Percentiles rank a stretch among this genome's conserved stretches.
Evolutionary conservation across 2,113 vertebrate species (phyloP).

Genomic region (Ailurus styani): DNA sequence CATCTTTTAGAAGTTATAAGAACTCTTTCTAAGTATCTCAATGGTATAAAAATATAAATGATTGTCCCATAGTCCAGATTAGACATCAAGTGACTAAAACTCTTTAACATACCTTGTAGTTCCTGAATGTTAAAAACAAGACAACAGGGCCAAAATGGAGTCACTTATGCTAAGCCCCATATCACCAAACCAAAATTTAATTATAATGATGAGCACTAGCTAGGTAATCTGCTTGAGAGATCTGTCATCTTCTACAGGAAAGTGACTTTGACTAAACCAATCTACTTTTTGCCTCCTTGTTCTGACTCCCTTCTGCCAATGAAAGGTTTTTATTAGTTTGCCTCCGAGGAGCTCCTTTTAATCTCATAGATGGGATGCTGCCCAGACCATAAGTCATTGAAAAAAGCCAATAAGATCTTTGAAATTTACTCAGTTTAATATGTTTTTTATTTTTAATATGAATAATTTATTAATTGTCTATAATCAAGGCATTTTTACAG

Average conservation of each 20-base stretch:
- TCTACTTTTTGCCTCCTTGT: background rate
- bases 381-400: background rate
- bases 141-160: background rate
- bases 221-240: background rate
- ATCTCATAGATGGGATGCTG: background rate
- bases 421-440: background rate
- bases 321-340: background rate
- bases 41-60: background rate
- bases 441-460: background rate
- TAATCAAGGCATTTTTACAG: background rate
- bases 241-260: background rate
- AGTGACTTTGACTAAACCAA: background rate
- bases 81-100: background rate
- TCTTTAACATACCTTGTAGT: background rate
- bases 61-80: background rate
- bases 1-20: background rate
- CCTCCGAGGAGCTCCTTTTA: background rate
- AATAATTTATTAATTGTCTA: background rate
- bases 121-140: background rate
- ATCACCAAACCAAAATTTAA: background rate
- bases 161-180: background rate
- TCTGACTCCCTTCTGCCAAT: too few relatives aligned
- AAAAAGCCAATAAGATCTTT: background rate
- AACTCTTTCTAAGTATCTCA: background rate
- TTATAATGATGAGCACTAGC: background rate